Evolutionary conservation across 2,113 vertebrate genomes (phyloP).

Genomic region (Crotalus helleri): DNA sequence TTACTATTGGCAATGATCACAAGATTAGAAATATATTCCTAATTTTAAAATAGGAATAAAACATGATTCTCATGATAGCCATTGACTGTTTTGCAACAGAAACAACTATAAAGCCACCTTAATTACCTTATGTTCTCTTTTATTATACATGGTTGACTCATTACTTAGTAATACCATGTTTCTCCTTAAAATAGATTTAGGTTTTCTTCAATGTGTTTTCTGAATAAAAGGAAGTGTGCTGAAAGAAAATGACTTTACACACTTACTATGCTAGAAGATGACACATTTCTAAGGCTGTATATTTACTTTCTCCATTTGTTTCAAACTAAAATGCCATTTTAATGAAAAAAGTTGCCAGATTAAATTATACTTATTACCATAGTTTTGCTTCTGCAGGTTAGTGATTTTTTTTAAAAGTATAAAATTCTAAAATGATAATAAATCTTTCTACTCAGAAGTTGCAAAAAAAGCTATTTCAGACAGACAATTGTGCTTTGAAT

Average conservation of each 20-base stretch:
- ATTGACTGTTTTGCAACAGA: not conserved
- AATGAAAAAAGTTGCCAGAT: slow-evolving; percentile 35
- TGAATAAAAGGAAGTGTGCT: slow-evolving; percentile 47
- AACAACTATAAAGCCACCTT: not conserved
- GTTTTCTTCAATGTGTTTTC: slow-evolving; percentile 20
- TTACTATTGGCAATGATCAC: not conserved
- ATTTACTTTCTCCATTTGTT: slow-evolving; percentile 40
- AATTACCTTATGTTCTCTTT: slow-evolving; percentile 22
- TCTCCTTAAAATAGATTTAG: slow-evolving; percentile 35
- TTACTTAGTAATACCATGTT: slow-evolving; percentile 41
- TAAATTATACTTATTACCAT: slow-evolving; percentile 51
- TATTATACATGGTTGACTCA: slow-evolving; percentile 19
- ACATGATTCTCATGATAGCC: not conserved
- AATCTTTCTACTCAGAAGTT: slow-evolving; percentile 37
- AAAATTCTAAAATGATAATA: slow-evolving; percentile 59
- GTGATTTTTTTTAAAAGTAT: slow-evolving; percentile 37
- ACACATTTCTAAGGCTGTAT: slow-evolving; percentile 33
- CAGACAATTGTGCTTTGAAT: slow-evolving; percentile 24
- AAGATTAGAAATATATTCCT: not conserved
- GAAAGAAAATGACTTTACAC: slow-evolving; percentile 33
- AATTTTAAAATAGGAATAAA: not conserved
- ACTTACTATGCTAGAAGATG: slow-evolving; percentile 32
- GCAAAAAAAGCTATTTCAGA: slow-evolving; percentile 34
- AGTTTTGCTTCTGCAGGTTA: slow-evolving; percentile 36
- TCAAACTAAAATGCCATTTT: slow-evolving; percentile 47